A percentile compares a stretch with the other conserved stretches of the same genome.
phyloP scores from a whole-genome alignment of 2,113 vertebrate species.

The Trematocara marginatum region DNA sequence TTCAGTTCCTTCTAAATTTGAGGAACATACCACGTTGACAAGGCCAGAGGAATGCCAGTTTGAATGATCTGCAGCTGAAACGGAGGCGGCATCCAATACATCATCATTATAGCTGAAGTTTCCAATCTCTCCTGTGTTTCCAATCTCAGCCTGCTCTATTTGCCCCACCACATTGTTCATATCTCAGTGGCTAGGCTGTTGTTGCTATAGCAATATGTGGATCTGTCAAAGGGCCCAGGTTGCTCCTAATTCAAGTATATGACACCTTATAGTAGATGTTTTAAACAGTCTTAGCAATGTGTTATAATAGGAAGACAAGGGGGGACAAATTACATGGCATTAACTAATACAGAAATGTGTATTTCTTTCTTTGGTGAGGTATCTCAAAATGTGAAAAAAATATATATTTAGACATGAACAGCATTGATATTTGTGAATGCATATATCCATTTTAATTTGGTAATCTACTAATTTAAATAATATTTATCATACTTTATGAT shows the following conservation, averaged over 20 bases:
- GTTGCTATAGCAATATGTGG: constrained; percentile 86
- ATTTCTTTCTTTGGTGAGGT: not conserved
- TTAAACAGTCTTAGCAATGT: not conserved
- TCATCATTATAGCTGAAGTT: constrained; percentile 56
- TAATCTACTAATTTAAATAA: not conserved
- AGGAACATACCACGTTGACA: not conserved
- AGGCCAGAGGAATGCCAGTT: not conserved
- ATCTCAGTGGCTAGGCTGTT: constrained; percentile 70
- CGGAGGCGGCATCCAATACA: constrained; percentile 5
- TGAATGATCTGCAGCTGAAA: constrained; percentile 13
- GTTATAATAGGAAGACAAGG: not conserved
- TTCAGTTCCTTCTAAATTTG: not conserved
- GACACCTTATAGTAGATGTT: constrained; percentile 57
- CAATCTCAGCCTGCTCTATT: constrained; percentile 42
- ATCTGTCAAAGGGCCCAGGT: constrained; percentile 78
- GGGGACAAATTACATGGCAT: not conserved
- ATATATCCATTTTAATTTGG: not conserved
- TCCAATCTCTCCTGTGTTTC: constrained; percentile 50
- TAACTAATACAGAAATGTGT: not conserved
- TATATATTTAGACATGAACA: not conserved
- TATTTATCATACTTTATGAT: not conserved
- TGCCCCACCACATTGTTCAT: constrained; percentile 71
- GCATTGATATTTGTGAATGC: not conserved
- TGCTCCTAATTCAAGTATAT: constrained; percentile 74
- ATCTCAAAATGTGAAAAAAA: not conserved